A percentile compares a stretch with the other conserved stretches of the same genome.
Evolutionary conservation across 2,113 vertebrate species (phyloP).

Genomic region (Caracal caracal): DNA sequence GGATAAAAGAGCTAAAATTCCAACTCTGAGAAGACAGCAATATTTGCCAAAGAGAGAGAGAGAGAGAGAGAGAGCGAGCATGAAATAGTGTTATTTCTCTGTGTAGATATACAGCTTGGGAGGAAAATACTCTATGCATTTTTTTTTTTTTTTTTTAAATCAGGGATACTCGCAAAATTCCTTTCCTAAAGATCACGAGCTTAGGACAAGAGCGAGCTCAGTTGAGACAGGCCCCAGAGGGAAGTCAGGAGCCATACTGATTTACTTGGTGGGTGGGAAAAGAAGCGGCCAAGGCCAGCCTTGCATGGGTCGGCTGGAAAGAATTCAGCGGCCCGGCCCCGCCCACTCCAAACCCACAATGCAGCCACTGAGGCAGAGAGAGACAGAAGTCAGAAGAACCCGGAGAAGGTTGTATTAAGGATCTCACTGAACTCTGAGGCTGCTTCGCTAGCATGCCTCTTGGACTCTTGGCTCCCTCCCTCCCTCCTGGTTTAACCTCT

Average conservation of each 20-base stretch:
- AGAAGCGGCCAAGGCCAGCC: not conserved
- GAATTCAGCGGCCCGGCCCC: not conserved
- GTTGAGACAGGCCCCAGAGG: not conserved
- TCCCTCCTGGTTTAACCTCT: not conserved
- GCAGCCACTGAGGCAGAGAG: not conserved
- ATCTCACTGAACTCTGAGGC: not conserved
- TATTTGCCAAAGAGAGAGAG: not conserved
- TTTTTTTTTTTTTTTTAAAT: not conserved
- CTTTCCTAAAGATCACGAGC: not conserved
- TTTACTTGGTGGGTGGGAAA: not conserved
- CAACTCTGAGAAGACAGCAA: not conserved
- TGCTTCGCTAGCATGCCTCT: not conserved
- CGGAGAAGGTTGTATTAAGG: not conserved
- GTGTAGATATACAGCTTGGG: not conserved
- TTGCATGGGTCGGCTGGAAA: not conserved
- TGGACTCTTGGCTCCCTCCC: not conserved
- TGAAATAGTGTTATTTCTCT: not conserved
- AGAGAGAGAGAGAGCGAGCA: not conserved
- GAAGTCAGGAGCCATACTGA: not conserved
- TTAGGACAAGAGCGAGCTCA: not conserved
- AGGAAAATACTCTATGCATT: not conserved
- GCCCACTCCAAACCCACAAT: not conserved
- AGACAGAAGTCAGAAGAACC: not conserved
- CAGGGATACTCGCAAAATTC: slow-evolving; percentile 32
- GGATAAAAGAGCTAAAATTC: slow-evolving; percentile 12